Conservation (phyloP, 2,113 vertebrate species). For the Mesocricetus auratus region DNA sequence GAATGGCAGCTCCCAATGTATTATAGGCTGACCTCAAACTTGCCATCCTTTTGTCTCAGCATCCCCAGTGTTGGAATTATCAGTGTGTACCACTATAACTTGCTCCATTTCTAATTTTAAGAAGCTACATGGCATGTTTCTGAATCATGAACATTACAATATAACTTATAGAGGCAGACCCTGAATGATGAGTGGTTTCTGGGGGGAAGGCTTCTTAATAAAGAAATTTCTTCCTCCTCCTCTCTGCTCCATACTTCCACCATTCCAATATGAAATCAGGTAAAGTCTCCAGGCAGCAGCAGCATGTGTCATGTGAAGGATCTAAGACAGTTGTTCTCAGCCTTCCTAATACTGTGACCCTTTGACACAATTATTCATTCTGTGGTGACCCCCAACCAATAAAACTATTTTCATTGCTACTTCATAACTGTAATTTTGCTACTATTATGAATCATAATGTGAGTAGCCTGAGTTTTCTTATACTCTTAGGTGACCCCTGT, state of each 20-base stretch:
- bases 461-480: not conserved
- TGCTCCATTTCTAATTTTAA: not conserved
- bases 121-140: not conserved
- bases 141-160: not conserved
- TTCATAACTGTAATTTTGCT: not conserved
- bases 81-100: not conserved
- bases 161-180: not conserved
- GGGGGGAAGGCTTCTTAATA: not conserved
- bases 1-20: not conserved
- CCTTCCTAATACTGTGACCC: not conserved
- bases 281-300: accelerated
- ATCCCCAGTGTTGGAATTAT: not conserved
- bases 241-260: not conserved
- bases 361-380: not conserved
- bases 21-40: not conserved
- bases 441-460: not conserved
- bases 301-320: not conserved
- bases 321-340: not conserved
- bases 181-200: not conserved
- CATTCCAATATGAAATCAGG: not conserved
- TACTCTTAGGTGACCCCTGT: not conserved
- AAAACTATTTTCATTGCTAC: not conserved
- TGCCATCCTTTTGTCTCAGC: not conserved
- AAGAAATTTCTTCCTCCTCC: not conserved
- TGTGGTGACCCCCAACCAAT: not conserved